phyloP scores from a whole-genome alignment of 2,797 vertebrate species.

The Sebastes reedi region DNA sequence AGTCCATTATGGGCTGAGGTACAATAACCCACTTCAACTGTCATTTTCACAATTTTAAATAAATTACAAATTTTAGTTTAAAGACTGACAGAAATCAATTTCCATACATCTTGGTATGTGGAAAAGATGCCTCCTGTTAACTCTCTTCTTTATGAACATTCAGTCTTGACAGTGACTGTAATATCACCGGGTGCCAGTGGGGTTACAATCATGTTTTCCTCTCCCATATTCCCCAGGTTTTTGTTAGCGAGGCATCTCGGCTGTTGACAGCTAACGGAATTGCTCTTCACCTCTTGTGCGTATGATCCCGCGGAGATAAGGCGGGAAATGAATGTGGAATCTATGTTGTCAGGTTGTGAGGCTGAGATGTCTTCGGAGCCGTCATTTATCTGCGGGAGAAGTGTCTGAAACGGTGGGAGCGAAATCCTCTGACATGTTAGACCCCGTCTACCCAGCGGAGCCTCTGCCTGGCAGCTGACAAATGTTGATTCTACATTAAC shows the following conservation, averaged over 20 bases:
- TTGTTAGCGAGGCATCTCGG: slow-evolving; percentile 60
- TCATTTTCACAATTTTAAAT: too few species aligned
- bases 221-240: slow-evolving; percentile 72
- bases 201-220: slow-evolving; percentile 81
- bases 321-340: slow-evolving; percentile 74
- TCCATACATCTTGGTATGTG: slow-evolving; percentile 25
- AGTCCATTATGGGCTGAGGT: slow-evolving; percentile 72
- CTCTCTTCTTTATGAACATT: slow-evolving; percentile 38
- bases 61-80: slow-evolving; percentile 7
- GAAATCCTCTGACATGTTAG: slow-evolving; percentile 61
- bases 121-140: slow-evolving; percentile 27
- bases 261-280: slow-evolving; percentile 79
- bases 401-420: slow-evolving; percentile 56
- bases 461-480: slow-evolving; percentile 74
- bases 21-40: slow-evolving; percentile 6
- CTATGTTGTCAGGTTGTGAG: slow-evolving; percentile 72
- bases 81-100: slow-evolving; percentile 15
- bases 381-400: slow-evolving; percentile 73
- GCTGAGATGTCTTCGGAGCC: slow-evolving; percentile 67
- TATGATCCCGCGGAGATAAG: slow-evolving; percentile 68
- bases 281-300: slow-evolving; percentile 69
- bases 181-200: slow-evolving; percentile 70
- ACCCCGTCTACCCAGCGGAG: slow-evolving; percentile 39
- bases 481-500: slow-evolving; percentile 84
- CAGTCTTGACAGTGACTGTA: slow-evolving; percentile 52